Base-by-base conservation (phyloP, 1,140 invertebrate species). In the Caenorhabditis latens region DNA sequence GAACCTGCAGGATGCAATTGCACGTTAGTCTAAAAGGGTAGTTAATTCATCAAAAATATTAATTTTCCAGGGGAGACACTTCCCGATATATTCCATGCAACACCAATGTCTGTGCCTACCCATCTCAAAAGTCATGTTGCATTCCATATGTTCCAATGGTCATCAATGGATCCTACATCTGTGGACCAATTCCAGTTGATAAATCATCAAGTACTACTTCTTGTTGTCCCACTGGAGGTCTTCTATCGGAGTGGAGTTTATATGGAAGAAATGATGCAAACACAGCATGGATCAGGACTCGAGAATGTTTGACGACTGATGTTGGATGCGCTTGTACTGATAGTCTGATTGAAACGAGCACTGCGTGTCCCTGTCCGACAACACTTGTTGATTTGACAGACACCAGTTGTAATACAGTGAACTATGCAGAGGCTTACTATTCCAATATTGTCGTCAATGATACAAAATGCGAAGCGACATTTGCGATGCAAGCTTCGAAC, bases 21-120 rank as follows among this genome's bases (percentile, higher is more conserved):
- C 61, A 63, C 61, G 61, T 63, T 8, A 40, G 61, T 63, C 2
- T 14, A 53, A 53, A 16, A 2, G 14, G 14, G 50, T 50, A 9
- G 50, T 11, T 50, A 16, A 4, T 50, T 16, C 14, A 50, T 0
- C 14, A 50, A 1, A 16, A 50, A 1, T 58, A 58, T 63, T 8
- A 32, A 7, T 11, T 24, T 79, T 79, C 21, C 71, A 79, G 71
- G 0, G 71, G 71, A 11, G 21, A 79, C 71, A 50, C 46, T 9
- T 19, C 71, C 53, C 71, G 46, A 14, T 79, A 79, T n/a, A 48
- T 79, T 24, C 71, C 71, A 50, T 79, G 71, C 46, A 79, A 79
- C 11, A 50, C 71, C 9, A 21, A 79, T 6, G 11, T n/a, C 5
- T 79, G 71, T n/a, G n/a, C n/a, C 4, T 79, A 79, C 13, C 71